phyloP scores from a whole-genome alignment of 2,113 vertebrate species.

The Ursus arctos region DNA sequence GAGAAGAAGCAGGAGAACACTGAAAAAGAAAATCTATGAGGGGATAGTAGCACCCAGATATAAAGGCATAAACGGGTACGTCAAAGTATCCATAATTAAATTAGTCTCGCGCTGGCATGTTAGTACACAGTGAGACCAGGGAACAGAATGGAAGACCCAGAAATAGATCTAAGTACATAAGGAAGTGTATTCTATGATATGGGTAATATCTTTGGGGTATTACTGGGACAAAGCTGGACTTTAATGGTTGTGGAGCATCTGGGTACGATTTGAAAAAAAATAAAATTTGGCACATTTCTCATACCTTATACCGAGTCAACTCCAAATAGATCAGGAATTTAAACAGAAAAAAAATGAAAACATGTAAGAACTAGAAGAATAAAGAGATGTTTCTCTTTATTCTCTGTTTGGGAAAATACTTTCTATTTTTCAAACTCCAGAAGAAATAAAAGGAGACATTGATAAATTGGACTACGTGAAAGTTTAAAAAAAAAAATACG shows the following conservation, averaged over 20 bases:
- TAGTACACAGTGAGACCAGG: neutral
- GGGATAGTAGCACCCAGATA: neutral
- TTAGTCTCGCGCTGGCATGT: neutral
- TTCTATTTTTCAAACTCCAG: neutral
- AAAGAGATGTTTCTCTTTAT: neutral
- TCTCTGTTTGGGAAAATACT: neutral
- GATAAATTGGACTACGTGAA: neutral
- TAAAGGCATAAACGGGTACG: neutral
- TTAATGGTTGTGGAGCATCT: neutral
- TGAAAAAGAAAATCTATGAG: neutral
- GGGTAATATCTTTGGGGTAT: neutral
- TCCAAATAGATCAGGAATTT: neutral
- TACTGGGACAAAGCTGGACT: neutral
- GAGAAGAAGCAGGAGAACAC: neutral
- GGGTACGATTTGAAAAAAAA: neutral
- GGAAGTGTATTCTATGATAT: neutral
- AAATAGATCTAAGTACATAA: neutral
- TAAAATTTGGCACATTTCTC: neutral
- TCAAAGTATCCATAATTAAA: neutral
- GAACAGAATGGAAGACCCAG: neutral
- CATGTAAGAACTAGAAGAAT: neutral
- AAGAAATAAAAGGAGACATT: neutral
- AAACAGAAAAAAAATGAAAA: neutral
- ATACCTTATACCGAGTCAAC: neutral
- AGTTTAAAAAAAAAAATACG: neutral